A percentile compares a stretch with the other conserved stretches of the same genome.
phyloP scores from a whole-genome alignment of 2,113 vertebrate species.

The Pygoscelis antarcticus region DNA sequence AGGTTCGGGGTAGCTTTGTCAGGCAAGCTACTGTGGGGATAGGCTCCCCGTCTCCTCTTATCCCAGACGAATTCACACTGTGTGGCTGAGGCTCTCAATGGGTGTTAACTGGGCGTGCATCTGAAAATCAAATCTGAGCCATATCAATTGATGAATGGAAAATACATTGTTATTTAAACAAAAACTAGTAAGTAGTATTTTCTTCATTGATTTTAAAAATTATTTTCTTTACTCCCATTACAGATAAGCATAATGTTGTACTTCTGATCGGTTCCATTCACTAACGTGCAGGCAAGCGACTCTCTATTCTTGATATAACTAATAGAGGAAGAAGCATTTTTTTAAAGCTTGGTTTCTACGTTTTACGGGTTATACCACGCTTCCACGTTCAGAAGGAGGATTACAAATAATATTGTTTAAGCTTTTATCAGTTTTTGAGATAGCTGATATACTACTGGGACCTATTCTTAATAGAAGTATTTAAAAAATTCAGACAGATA shows the following conservation, averaged over 20 bases:
- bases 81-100: not conserved
- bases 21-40: not conserved
- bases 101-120: not conserved
- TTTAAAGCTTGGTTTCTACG: not conserved
- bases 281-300: not conserved
- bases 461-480: not conserved
- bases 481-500: not conserved
- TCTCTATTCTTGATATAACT: not conserved
- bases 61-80: not conserved
- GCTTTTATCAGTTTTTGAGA: not conserved
- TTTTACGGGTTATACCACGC: not conserved
- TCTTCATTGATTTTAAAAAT: not conserved
- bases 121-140: not conserved
- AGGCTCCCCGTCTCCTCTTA: not conserved
- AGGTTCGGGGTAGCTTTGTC: not conserved
- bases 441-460: not conserved
- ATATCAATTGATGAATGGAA: not conserved
- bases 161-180: not conserved
- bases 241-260: not conserved
- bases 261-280: not conserved
- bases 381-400: not conserved
- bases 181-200: not conserved
- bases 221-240: not conserved
- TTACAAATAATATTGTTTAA: not conserved
- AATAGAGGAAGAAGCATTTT: not conserved